Percentiles rank a stretch among this genome's conserved stretches.
Conservation (phyloP, 2,113 vertebrate species). For the Todiramphus chloris region DNA sequence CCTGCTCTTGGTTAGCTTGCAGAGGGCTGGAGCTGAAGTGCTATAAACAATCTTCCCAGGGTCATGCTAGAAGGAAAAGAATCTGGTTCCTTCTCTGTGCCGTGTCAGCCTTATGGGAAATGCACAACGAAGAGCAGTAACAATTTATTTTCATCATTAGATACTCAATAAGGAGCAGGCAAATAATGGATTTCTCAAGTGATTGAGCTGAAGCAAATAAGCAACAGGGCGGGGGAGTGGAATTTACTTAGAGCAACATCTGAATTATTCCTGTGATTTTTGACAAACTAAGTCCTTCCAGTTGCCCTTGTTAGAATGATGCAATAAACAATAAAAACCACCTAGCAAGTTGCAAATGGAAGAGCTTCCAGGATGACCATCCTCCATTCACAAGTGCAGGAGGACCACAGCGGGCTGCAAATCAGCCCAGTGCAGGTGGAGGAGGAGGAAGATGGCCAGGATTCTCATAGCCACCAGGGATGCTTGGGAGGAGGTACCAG, state of each 20-base stretch:
- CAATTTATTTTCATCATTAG: constrained; percentile 27
- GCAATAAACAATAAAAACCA: background rate
- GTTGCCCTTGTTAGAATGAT: background rate
- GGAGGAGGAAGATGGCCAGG: background rate
- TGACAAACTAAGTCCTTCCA: background rate
- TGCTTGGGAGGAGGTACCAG: background rate
- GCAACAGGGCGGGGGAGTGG: rapidly evolving
- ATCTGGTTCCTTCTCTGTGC: background rate
- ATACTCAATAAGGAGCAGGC: background rate
- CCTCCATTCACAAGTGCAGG: background rate
- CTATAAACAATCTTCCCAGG: constrained; percentile 20
- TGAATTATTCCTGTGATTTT: background rate
- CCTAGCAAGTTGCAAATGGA: background rate
- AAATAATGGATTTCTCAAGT: constrained; percentile 24
- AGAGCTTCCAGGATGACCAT: background rate
- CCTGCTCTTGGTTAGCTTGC: background rate
- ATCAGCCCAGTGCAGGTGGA: background rate
- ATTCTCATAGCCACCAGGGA: background rate
- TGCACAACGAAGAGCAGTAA: background rate
- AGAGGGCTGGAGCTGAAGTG: constrained; percentile 1
- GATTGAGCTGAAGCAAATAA: background rate
- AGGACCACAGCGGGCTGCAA: background rate
- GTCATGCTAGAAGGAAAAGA: background rate
- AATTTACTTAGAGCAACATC: background rate
- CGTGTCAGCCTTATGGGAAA: background rate